A percentile compares a stretch with the other conserved stretches of the same genome.
phyloP scores from a whole-genome alignment of 2,888 invertebrate species.

The Apamea crenata region DNA sequence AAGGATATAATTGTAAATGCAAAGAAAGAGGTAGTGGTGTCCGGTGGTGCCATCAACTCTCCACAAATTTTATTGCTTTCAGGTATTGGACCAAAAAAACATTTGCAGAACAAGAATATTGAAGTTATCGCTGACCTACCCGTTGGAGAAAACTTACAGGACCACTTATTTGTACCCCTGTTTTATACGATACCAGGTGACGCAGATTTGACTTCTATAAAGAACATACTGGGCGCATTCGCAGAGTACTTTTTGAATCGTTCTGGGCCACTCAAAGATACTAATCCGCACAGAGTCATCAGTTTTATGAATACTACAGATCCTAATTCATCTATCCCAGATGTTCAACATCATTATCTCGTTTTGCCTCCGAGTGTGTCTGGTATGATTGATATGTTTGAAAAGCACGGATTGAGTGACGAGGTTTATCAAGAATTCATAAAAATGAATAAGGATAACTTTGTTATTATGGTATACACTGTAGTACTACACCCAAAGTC shows the following conservation, averaged over 20 bases:
- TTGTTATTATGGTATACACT: slow-evolving; percentile 86
- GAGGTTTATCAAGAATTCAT: slow-evolving; percentile 73
- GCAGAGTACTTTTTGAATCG: slow-evolving; percentile 86
- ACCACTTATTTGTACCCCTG: slow-evolving; percentile 85
- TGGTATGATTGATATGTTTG: slow-evolving; percentile 74
- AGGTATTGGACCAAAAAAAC: slow-evolving; percentile 87
- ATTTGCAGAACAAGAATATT: slow-evolving; percentile 81
- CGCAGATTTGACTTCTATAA: slow-evolving; percentile 70
- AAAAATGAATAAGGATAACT: slow-evolving; percentile 74
- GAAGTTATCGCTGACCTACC: slow-evolving; percentile 83
- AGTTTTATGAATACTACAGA: slow-evolving; percentile 80
- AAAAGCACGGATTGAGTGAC: slow-evolving; percentile 73
- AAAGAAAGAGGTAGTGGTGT: slow-evolving; percentile 88
- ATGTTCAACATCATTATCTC: slow-evolving; percentile 79
- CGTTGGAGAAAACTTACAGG: slow-evolving; percentile 89
- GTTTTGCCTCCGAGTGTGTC: slow-evolving; percentile 73
- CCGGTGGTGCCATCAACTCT: slow-evolving; percentile 88
- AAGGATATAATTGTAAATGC: slow-evolving; percentile 77
- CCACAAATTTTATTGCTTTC: slow-evolving; percentile 89
- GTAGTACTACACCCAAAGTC: slow-evolving; percentile 92
- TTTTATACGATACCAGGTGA: slow-evolving; percentile 76
- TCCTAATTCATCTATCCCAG: slow-evolving; percentile 74
- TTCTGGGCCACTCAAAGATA: slow-evolving; percentile 85
- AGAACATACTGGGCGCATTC: slow-evolving; percentile 76
- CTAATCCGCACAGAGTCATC: slow-evolving; percentile 80